phyloP scores from a whole-genome alignment of 1,140 invertebrate species.

The Lineus longissimus region DNA sequence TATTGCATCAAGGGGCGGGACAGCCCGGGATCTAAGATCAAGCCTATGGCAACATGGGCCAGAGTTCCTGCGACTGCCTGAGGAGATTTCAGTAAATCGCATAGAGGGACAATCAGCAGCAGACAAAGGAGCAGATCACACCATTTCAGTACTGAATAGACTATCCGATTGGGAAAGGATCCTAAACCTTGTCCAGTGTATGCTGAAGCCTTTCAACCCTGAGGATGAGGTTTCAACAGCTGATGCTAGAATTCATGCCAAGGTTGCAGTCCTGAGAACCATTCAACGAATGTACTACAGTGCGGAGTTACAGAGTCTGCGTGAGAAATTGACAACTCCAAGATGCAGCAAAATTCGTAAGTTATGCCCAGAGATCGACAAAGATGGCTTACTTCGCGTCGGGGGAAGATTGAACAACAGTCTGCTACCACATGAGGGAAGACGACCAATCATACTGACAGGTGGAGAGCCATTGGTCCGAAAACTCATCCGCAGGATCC shows the following conservation, averaged over 20 bases:
- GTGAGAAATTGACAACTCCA: not conserved
- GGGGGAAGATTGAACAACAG: slow-evolving; percentile 4
- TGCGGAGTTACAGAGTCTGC: not conserved
- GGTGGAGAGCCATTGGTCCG: not conserved
- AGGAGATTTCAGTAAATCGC: not conserved
- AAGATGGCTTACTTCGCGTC: not conserved
- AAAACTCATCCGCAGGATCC: not conserved
- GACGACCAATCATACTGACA: not conserved
- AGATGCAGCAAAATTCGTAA: not conserved
- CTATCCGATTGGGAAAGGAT: slow-evolving; percentile 1
- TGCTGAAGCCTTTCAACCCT: not conserved
- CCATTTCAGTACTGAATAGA: slow-evolving; percentile 1
- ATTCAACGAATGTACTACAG: not conserved
- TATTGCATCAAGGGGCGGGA: not conserved
- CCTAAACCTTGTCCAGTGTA: not conserved
- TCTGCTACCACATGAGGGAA: slow-evolving; percentile 3
- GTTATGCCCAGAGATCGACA: slow-evolving; percentile 3
- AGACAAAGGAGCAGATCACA: too few relatives aligned
- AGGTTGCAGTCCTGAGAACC: not conserved
- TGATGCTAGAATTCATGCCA: not conserved
- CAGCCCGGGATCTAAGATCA: not conserved
- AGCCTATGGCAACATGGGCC: not conserved
- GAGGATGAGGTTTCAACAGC: not conserved
- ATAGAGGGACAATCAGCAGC: not conserved
- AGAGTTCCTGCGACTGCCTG: not conserved